phyloP scores from a whole-genome alignment of 53 echinoderm and acorn worm species.

The Crossaster papposus region DNA sequence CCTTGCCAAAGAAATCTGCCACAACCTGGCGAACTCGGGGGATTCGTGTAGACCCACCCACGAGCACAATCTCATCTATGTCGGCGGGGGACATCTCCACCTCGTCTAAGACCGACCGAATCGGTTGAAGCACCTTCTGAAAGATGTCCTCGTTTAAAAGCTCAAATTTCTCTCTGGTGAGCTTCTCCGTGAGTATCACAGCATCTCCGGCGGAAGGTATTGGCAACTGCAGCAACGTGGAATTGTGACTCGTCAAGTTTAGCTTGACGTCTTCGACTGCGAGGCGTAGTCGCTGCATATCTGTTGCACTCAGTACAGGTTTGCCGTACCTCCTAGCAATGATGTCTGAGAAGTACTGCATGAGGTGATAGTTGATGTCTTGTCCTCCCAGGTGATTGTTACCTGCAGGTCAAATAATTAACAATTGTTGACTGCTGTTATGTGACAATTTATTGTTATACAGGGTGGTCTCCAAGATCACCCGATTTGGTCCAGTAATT shows the following conservation, averaged over 20 bases:
- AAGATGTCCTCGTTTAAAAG: slow-evolving; percentile 74
- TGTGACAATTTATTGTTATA: too few relatives aligned
- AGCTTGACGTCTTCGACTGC: slow-evolving; percentile 76
- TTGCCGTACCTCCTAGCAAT: slow-evolving; percentile 60
- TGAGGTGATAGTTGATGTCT: slow-evolving; percentile 74
- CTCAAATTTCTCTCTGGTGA: slow-evolving; percentile 76
- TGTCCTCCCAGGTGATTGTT: slow-evolving; percentile 89
- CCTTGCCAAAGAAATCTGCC: slow-evolving; percentile 66
- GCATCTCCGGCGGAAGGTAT: slow-evolving; percentile 60
- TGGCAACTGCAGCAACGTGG: slow-evolving; percentile 28
- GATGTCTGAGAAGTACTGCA: slow-evolving; percentile 64
- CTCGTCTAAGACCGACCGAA: slow-evolving; percentile 62
- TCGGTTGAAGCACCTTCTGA: slow-evolving; percentile 74
- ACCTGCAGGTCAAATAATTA: slow-evolving; percentile 40
- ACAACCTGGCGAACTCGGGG: slow-evolving; percentile 71
- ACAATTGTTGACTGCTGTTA: not conserved
- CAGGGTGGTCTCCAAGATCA: too few relatives aligned
- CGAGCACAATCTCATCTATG: slow-evolving; percentile 79
- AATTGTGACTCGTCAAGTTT: slow-evolving; percentile 64
- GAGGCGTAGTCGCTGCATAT: slow-evolving; percentile 77
- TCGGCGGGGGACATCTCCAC: slow-evolving; percentile 63
- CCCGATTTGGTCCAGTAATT: too few relatives aligned
- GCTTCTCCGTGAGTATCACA: slow-evolving; percentile 48
- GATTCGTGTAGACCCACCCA: slow-evolving; percentile 80
- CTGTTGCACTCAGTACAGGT: slow-evolving; percentile 53